Base-by-base conservation (phyloP, 2,113 vertebrate species). In the Bubalus kerabau region DNA sequence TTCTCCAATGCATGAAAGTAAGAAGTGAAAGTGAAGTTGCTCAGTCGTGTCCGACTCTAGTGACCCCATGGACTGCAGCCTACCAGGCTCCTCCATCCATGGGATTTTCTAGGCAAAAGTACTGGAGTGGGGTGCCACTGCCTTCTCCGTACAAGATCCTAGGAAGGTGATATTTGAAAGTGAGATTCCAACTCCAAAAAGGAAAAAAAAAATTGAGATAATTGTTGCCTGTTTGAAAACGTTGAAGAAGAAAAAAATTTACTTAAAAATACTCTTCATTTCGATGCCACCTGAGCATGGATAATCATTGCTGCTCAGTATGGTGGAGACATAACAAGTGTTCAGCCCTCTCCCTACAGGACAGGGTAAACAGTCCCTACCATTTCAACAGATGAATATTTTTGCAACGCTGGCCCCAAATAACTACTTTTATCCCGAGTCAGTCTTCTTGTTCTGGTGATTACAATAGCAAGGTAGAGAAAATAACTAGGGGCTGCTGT, bases 391-490 rank as follows among this genome's bases (percentile, higher is more conserved):
- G 46, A 86, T 8, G 90, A 52, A 12, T 87, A 80, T 74, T 86
- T 97, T 98, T 97, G 62, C 40, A 93, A 9, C 7, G 57, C 48
- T 95, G 23, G 86, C 24, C 62, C 60, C 82, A 96, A 97, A 97
- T 59, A 85, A 98, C 95, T 91, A 90, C 80, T n/a, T 95, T 95
- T 54, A 97, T 93, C 60, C 13, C 81, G 97, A 98, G 57, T 74
- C 83, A 57, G 62, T 96, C 24, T 81, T 93, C 86, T 94, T 95
- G 7, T 89, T 94, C 74, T 90, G 71, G 16, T 97, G 97, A 92
- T 67, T 98, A 95, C 62, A 97, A 96, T 26, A 98, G 78, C 28
- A 90, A 96, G 95, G 94, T 96, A 80, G 76, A 94, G 71, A 96
- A 91, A 94, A 97, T 93, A 92, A 98, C 93, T 21, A 95, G 26